Evolutionary conservation across 2,113 vertebrate genomes (phyloP).

Genomic region (Lepus timidus): DNA sequence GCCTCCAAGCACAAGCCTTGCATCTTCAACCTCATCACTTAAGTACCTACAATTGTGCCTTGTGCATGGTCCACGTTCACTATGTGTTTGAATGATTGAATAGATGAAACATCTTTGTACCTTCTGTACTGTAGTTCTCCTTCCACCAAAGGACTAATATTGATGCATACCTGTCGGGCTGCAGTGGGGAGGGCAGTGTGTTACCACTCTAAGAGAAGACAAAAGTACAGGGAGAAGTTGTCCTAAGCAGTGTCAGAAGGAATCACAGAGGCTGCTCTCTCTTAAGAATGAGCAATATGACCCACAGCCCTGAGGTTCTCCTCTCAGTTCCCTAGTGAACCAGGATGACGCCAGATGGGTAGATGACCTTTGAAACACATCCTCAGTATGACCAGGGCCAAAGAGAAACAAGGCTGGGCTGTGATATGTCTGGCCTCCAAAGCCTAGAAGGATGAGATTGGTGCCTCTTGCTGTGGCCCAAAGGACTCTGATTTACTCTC

Average conservation of each 20-base stretch:
- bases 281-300: neutral
- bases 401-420: neutral
- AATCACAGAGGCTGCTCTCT: neutral
- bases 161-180: neutral
- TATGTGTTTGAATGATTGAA: neutral
- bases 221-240: neutral
- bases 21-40: neutral
- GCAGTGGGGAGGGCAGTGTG: neutral
- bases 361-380: neutral
- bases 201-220: neutral
- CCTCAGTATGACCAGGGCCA: neutral
- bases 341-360: neutral
- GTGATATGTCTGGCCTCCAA: neutral
- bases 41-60: neutral
- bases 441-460: neutral
- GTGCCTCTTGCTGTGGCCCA: neutral
- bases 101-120: neutral
- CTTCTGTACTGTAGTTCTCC: neutral
- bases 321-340: neutral
- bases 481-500: neutral
- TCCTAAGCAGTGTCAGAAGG: neutral
- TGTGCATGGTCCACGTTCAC: neutral
- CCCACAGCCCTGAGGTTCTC: neutral
- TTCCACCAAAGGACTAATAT: neutral
- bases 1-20: neutral